These are phyloP conservation scores for Nycteola revayana DNA, from an alignment of 2,888 invertebrate genomes.

Conservation along the genomic window DNA sequence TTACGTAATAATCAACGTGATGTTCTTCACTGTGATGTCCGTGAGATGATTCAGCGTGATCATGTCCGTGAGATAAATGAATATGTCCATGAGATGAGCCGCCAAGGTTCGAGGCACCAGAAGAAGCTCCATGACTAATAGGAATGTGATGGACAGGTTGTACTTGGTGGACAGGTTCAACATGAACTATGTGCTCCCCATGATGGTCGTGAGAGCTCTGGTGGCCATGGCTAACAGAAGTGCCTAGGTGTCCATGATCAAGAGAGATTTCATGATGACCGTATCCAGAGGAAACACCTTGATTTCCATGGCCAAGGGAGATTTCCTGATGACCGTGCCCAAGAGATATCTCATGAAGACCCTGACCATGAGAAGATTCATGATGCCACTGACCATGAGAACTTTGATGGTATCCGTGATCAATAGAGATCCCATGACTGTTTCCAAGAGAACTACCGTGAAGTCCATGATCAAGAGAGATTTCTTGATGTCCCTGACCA, in stretches of 20 bases:
- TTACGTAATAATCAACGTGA: slow-evolving; percentile 50
- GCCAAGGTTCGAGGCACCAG: slow-evolving; percentile 2
- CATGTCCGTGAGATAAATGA: no score
- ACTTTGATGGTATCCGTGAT: slow-evolving; percentile 5
- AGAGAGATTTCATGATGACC: neutral
- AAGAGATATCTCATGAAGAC: neutral
- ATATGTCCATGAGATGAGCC: neutral
- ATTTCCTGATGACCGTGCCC: no score
- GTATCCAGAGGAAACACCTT: no score
- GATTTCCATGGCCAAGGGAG: no score
- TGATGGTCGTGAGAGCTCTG: neutral
- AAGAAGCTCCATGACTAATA: slow-evolving; percentile 20
- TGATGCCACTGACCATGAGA: slow-evolving; percentile 14
- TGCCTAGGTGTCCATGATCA: no score
- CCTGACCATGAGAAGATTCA: slow-evolving; percentile 1
- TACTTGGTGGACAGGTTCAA: slow-evolving; percentile 23
- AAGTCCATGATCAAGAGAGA: neutral
- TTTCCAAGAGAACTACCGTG: neutral
- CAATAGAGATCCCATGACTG: slow-evolving; percentile 3
- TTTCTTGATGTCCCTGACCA: neutral
- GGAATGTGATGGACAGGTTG: slow-evolving; percentile 29
- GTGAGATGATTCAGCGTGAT: slow-evolving; percentile 10
- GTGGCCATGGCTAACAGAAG: no score
- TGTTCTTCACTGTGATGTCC: slow-evolving; percentile 40
- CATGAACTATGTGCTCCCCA: slow-evolving; percentile 23